Evolutionary conservation across 2,797 vertebrate species (phyloP), one percentile per base, ranked within the genome.

Genomic region (Micrastur ruficollis): DNA sequence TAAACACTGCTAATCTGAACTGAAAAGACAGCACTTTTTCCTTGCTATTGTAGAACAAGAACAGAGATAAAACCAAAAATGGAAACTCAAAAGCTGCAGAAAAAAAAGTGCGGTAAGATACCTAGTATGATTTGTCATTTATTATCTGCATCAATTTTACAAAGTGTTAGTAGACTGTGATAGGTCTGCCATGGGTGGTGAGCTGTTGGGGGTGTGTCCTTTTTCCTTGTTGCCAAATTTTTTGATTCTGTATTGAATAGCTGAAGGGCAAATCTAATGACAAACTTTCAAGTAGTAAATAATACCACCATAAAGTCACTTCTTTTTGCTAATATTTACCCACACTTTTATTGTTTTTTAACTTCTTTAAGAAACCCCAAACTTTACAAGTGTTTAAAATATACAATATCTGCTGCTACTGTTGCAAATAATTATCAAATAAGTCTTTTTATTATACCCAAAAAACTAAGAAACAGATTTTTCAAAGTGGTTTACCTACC

Each of bases 101-200:
- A 95, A 84, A 96, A 71, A 9, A 97, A 96, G 27, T 98, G 98
- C 97, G 96, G 98, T 98, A 96, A 97, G 96, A 78, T 36, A 67
- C 7, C 14, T 25, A 53, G 29, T 62, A 66, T 67, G 25, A 53
- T 74, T 79, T 80, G 27, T 90, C 23, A 31, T 72, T 63, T 74
- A 32, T 71, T 75, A 52, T 55, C 62, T 68, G 16, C 79, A 44
- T 84, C 59, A 70, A 6, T 82, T 94, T 89, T 93, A 44, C 14
- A 31, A 13, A 85, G n/a, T 44, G 92, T 92, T 75, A 19, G 19
- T 26, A 61, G 58, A 7, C 19, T 89, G 16, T 53, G 31, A 26
- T 10, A 34, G n/a, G 18, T 63, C 32, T 83, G 16, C 44, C 4
- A 6, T 29, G 44, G 16, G 5, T 46, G 4, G 26, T 53, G 32